Evolutionary conservation across 2,797 vertebrate genomes (phyloP), one percentile per base, ranked within the genome.

Genomic region (Aselliscus stoliczkanus): DNA sequence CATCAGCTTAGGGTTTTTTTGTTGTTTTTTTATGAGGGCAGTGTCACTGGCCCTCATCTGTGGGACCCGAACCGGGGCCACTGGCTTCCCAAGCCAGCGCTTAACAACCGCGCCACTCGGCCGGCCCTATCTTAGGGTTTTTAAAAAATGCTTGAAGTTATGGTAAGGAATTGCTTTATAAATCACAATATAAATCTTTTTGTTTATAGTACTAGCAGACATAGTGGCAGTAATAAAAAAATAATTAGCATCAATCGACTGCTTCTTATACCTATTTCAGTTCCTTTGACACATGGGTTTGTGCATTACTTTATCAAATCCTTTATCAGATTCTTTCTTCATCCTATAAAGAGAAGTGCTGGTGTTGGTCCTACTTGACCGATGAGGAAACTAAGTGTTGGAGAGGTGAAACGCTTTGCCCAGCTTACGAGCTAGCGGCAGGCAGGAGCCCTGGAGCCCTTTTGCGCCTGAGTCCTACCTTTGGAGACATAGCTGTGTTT

Each of bases 221-320:
- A 47, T 34, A n/a, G 7, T 21, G 34, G n/a, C 86, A 27, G 21
- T 75, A 27, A 84, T 62, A 20, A 83, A 73, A 34, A 67, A 18
- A 8, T 62, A 23, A 52, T n/a, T 6, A 56, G 37, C 39, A 2
- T 0, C 1, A 39, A 39, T 62, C 4, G 18, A 29, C 2, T 4
- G 42, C 34, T 37, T 7, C 37, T 64, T 34, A 0, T 1, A 42
- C 9, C 6, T 4, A 2, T 31, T 58, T 37, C 20, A 27, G 70
- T 23, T 69, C 29, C 52, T 50, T 0, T 12, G 42, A 34, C 17
- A 18, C 2, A 1, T 50, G 56, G 44, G 21, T 37, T n/a, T 14
- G 2, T 25, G 47, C 5, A 1, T 34, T 44, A 27, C 64, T 77
- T 88, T 34, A 62, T 34, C 8, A 8, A n/a, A 6, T 58, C 25